Conservation (phyloP, 2,113 vertebrate species). For the Pavo muticus region DNA sequence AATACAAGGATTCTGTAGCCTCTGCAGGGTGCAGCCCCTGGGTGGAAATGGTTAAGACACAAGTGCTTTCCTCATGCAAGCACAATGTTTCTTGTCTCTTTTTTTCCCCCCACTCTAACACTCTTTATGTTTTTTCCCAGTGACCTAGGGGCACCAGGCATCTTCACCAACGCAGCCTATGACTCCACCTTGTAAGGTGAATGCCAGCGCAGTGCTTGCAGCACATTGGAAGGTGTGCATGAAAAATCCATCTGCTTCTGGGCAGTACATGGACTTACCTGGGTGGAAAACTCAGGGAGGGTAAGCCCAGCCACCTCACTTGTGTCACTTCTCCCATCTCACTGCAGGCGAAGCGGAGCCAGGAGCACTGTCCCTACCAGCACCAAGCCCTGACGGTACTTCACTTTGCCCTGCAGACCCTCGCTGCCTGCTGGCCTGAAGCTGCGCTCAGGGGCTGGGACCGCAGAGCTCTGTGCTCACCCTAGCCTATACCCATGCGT, state of each 20-base stretch:
- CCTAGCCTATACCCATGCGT: background rate
- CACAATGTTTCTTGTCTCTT: background rate
- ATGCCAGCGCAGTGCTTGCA: rapidly evolving
- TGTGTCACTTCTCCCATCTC: background rate
- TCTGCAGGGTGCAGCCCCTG: background rate
- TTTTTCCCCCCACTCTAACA: background rate
- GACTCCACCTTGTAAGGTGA: conserved; percentile 43
- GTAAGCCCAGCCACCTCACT: background rate
- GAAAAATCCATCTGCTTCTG: background rate
- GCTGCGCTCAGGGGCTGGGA: background rate
- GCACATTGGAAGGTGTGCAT: rapidly evolving
- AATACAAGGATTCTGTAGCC: background rate
- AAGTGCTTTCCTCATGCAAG: background rate
- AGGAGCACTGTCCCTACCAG: background rate
- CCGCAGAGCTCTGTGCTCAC: background rate
- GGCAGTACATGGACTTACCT: background rate
- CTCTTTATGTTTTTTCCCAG: background rate
- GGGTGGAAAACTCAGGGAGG: too few species aligned
- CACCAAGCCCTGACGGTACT: too few species aligned
- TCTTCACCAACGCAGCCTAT: conserved; percentile 28
- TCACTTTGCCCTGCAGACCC: background rate
- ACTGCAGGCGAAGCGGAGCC: background rate
- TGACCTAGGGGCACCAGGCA: conserved; percentile 11
- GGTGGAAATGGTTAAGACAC: background rate
- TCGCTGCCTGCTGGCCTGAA: too few species aligned